These are phyloP conservation scores for Acrossocheilus wenchowensis DNA, from an alignment of 2,797 vertebrate genomes.

Conservation along the genomic window DNA sequence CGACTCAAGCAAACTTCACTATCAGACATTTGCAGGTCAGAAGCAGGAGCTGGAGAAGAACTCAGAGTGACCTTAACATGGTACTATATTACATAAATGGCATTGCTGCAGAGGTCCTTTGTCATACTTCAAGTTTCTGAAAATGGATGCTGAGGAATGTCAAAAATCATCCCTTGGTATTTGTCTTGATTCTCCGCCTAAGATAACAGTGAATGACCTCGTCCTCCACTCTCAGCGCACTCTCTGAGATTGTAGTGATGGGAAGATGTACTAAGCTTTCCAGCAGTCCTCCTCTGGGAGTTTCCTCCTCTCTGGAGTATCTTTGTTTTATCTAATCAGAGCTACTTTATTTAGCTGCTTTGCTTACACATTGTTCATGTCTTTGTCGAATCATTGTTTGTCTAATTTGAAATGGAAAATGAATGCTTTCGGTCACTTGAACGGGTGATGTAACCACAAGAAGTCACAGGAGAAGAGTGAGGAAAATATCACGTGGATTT, in stretches of 20 bases:
- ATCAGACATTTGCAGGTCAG: constrained; percentile 4
- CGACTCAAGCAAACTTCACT: constrained; percentile 21
- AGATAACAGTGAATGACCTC: constrained; percentile 22
- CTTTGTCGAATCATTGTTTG: constrained; percentile 56
- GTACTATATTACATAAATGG: background rate
- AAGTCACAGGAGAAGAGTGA: constrained; percentile 43
- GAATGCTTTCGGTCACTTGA: constrained; percentile 6
- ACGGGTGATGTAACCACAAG: constrained; percentile 46
- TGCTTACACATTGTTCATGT: constrained; percentile 58
- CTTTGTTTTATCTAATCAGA: constrained; percentile 57
- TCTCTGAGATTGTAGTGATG: constrained; percentile 61
- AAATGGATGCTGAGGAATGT: constrained; percentile 21
- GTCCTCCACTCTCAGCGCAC: constrained; percentile 56
- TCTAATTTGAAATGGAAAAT: constrained; percentile 38
- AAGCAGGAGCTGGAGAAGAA: background rate
- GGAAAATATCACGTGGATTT: background rate
- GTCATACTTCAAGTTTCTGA: background rate
- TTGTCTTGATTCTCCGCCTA: constrained; percentile 18
- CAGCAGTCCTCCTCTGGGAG: constrained; percentile 45
- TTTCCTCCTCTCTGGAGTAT: constrained; percentile 44
- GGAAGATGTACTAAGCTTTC: constrained; percentile 65
- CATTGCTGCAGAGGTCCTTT: background rate
- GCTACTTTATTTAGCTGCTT: constrained; percentile 57
- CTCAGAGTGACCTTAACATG: constrained; percentile 1
- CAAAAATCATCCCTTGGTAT: constrained; percentile 21